These are phyloP conservation scores for Seira sanloemensis DNA, from an alignment of 2,888 invertebrate genomes.

Conservation along the genomic window DNA sequence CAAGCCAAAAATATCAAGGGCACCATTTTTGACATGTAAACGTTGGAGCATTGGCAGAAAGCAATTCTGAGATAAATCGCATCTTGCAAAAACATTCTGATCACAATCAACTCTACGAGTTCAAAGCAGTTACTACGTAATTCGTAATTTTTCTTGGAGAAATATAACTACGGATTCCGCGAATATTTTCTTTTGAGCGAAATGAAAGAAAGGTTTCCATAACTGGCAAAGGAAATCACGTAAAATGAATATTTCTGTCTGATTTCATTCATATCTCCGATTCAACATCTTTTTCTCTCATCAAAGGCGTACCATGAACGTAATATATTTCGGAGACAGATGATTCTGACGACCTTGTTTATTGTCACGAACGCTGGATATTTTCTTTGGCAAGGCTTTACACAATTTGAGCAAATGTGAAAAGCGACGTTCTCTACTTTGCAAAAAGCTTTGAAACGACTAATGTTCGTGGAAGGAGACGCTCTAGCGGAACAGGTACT, in stretches of 20 bases:
- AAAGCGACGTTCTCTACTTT: too few relatives aligned
- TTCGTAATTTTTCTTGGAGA: not conserved
- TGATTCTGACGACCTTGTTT: constrained; percentile 36
- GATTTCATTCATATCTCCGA: not conserved
- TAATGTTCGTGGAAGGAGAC: too few relatives aligned
- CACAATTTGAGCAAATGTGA: too few relatives aligned
- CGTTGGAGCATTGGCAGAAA: not conserved
- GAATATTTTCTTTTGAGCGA: not conserved
- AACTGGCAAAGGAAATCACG: not conserved
- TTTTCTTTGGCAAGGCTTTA: too few relatives aligned
- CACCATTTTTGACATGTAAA: not conserved
- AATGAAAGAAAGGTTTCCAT: not conserved
- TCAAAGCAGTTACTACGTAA: not conserved
- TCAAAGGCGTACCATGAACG: not conserved
- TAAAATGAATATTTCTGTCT: not conserved
- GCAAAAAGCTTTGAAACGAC: too few relatives aligned
- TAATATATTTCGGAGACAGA: not conserved
- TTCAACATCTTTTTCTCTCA: not conserved
- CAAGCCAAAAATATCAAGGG: constrained; percentile 6
- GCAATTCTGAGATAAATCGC: not conserved
- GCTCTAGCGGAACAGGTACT: too few relatives aligned
- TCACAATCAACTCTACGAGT: not conserved
- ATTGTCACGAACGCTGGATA: constrained; percentile 30
- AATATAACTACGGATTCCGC: not conserved
- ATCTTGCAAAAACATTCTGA: constrained; percentile 1